Evolutionary conservation across 1,140 invertebrate genomes (phyloP), one percentile per base, ranked within the genome.

Genomic region (Camponotus vicinus): DNA sequence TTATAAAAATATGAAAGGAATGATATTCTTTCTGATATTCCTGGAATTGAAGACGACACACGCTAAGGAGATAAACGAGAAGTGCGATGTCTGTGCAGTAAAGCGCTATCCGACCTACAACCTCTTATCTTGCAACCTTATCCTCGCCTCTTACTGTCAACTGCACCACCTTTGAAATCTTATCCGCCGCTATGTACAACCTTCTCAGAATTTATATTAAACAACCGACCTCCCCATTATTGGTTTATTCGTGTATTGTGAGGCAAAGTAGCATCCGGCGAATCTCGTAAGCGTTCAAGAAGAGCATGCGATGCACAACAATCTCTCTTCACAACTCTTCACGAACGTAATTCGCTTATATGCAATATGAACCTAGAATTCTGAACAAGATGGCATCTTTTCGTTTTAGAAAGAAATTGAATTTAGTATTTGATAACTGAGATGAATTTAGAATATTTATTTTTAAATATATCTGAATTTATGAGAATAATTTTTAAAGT

Each of bases 201-300:
- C 87, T 85, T 83, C 86, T 52, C 27, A 85, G 92, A 92, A 93
- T 92, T 93, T 91, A 90, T 93, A 94, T 94, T 93, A 94, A 92
- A 94, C 90, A 83, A 88, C 88, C 92, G 78, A 63, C 67, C 59
- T 32, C 2, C 55, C 75, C 49, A 71, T 64, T 89, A 89, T 89
- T 89, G 83, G 83, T 71, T 86, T 64, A 64, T 83, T 73, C 67
- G 69, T 73, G 42, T 34, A 55, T 73, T 21, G 67, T 73, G 13
- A 73, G 67, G 55, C 18, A 78, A 85, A 21, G 61, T 32, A 67
- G 37, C 69, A 42, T 52, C 27, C 61, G 61, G 6, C 27, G 32
- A 21, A 42, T 63, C 52, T 79, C 15, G 37, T 32, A 27, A 59
- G 18, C 69, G 52, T n/a, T 61, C 49, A 32, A 64, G 57, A 21